Evolutionary conservation across 2,113 vertebrate species (phyloP).

Genomic region (Procavia capensis): DNA sequence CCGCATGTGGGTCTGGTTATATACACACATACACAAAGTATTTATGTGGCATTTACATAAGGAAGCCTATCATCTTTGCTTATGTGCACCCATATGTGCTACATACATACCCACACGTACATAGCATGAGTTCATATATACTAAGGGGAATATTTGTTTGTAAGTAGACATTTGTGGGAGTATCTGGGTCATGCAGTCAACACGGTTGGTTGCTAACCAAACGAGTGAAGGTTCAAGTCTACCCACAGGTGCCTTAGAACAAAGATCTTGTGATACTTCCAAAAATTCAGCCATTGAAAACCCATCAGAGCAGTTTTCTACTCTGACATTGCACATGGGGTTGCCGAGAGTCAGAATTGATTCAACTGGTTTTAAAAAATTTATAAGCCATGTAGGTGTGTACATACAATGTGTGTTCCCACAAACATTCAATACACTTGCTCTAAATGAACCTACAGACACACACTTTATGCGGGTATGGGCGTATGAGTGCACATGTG

Average conservation of each 20-base stretch:
- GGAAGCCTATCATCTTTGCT: too few relatives aligned
- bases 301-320: background rate
- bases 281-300: background rate
- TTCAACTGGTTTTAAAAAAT: background rate
- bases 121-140: accelerated
- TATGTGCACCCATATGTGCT: accelerated
- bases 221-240: background rate
- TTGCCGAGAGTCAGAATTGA: background rate
- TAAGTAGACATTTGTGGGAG: background rate
- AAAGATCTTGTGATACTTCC: background rate
- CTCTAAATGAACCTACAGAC: background rate
- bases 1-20: background rate
- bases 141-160: accelerated
- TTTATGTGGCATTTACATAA: accelerated
- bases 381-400: background rate
- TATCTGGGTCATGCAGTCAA: background rate
- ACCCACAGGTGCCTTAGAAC: background rate
- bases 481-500: background rate
- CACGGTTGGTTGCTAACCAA: background rate
- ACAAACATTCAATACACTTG: background rate
- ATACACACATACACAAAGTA: accelerated
- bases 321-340: background rate
- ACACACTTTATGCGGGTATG: accelerated
- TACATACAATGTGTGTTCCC: background rate
- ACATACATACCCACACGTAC: too few relatives aligned